Base-by-base conservation (phyloP, 2,797 vertebrate species). In the Rhadinocentrus ornatus region DNA sequence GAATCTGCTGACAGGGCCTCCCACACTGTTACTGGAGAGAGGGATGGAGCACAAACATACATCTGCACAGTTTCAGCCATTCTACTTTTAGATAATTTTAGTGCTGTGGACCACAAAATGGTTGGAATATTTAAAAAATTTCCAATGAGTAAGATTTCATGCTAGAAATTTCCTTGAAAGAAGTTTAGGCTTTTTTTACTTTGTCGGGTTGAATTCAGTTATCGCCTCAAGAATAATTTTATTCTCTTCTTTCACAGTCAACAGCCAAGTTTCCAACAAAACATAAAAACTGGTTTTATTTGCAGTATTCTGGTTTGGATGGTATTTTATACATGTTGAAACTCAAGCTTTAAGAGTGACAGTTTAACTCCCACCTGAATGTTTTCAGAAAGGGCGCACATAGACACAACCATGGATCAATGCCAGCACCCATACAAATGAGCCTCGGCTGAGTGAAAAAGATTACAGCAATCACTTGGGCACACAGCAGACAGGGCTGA, bases 401-500 rank as follows among this genome's bases (percentile, higher is more conserved):
- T 34, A 62, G 77, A 89, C 61, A 65, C 7, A 31, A 67, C 75
- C 70, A 80, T 69, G 65, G 77, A 88, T 92, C 78, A 83, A 84
- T 75, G 85, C 82, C 74, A 73, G 77, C 82, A 34, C 66, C 71
- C 78, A 81, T 81, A 82, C 75, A 84, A 83, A 89, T 89, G 78
- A 86, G 78, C 71, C 37, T 53, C 4, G 12, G 77, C 81, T 85
- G 83, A 90, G 88, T 78, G 82, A 81, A 78, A 83, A 84, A 87
- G 86, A 93, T 91, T 88, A 92, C 77, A 80, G 84, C 88, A 89
- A 91, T 89, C 85, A 86, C 82, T 88, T 78, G 80, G 62, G 77
- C 69, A 83, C 77, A 73, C 77, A 76, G 72, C 61, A 80, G 83
- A 90, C 73, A 68, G 74, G 60, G 44, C 78, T 81, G 87, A 91